Conservation (phyloP, 2,797 vertebrate species). For the Alauda arvensis region DNA sequence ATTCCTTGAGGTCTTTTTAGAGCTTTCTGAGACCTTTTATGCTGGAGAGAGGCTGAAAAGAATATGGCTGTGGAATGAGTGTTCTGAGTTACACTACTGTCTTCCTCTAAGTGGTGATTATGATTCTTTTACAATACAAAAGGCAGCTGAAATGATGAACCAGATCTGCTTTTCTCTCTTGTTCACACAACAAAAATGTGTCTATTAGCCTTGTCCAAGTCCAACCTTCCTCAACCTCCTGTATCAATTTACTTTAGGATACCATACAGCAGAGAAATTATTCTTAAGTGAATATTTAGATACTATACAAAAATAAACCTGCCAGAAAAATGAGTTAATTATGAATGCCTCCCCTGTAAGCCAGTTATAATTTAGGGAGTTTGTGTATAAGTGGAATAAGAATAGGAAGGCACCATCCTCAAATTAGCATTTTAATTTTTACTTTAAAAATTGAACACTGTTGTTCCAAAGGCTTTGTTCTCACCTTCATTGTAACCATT, state of each 20-base stretch:
- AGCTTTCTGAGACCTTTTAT: background rate
- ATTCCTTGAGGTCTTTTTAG: conserved; percentile 18
- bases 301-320: conserved; percentile 27
- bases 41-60: background rate
- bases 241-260: background rate
- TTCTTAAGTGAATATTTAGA: conserved; percentile 33
- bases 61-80: background rate
- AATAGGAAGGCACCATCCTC: background rate
- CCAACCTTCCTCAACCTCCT: background rate
- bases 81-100: background rate
- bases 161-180: background rate
- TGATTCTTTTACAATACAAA: background rate
- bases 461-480: conserved; percentile 44
- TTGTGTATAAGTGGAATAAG: conserved; percentile 10
- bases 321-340: conserved; percentile 43
- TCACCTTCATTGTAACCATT: background rate
- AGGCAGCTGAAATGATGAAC: conserved; percentile 2
- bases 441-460: background rate
- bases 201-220: background rate
- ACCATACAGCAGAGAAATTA: background rate
- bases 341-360: conserved; percentile 12
- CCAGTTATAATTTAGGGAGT: conserved; percentile 27
- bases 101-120: conserved; percentile 23
- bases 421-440: conserved; percentile 49
- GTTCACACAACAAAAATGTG: background rate